Base-by-base conservation (phyloP, 2,797 vertebrate genomes). In the Microctenopoma steveboyesi region DNA sequence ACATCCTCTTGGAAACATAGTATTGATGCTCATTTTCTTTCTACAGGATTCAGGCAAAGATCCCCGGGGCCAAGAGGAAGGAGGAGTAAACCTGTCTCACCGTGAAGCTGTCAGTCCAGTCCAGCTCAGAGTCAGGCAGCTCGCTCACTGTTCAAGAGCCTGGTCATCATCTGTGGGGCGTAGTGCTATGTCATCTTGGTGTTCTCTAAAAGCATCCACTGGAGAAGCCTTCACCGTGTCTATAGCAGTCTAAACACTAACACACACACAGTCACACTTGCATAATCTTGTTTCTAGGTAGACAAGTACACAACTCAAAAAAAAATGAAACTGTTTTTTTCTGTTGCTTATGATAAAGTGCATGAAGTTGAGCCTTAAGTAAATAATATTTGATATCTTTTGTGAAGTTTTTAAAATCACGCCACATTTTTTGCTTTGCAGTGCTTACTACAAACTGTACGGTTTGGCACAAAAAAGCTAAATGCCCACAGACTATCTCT, bases 51-150 rank as follows among this genome's bases (percentile, higher is more conserved):
- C 96, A 99, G 91, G 97, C 97, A 80, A 99, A 98, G 95, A 99
- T 99, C 87, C 98, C 98, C 27, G 98, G 97, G 40, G 95, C 97
- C 76, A 99, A 98, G 90, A 96, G 96, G 93, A 98, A 99, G 94
- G 93, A 96, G 78, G 97, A 97, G 89, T 98, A 94, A 93, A 85
- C 37, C 70, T 13, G 74, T 73, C 47, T 83, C 71, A 30, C 72
- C 3, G 53, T 64, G 72, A 72, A 76, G 85, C 85, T 68, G 76
- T 81, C 62, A 79, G 85, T 75, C 57, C 74, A 75, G 85, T 85
- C 69, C 85, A 89, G 80, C 81, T 83, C 67, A 61, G 84, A 88
- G 87, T 81, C 84, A 61, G 76, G 76, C 82, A 77, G 81, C 74
- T 50, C 66, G 53, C 78, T 85, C 78, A 67, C 69, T 64, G 80